Base-by-base conservation (phyloP, 2,888 invertebrate genomes). In the Nymphalis c-album region DNA sequence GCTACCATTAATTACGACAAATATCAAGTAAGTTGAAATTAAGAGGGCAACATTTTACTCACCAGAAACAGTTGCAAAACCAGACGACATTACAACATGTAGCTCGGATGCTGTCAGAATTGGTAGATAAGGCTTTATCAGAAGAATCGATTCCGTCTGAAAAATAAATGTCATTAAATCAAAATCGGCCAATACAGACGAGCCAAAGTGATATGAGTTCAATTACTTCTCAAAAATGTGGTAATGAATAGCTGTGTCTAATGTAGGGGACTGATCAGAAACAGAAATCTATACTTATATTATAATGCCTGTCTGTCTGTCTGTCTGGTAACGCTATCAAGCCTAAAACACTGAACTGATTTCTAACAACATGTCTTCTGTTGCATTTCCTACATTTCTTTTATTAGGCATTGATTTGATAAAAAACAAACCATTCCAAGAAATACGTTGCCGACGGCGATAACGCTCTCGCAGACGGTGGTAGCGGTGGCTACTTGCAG, bases 51-150 rank as follows among this genome's bases (percentile, higher is more conserved):
- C 1, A 40, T 40, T 31, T 31, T 17, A 55, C 93, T 92, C 78
- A 93, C 97, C 97, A 50, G 98, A 98, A 10, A 99, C 98, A 0
- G 98, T 98, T 0, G 98, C 97, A 87, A 98, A 98, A 6, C 99
- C 99, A 0, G 97, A 97, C 0, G 97, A 95, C 97, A 99, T 97
- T 17, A 99, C 94, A 0, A 98, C 95, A 84, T 98, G 98, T 0
- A 99, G 86, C 89, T 99, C 99, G 0, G 98, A 98, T 40, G 94
- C 94, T 0, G 99, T 99, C 83, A 99, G 93, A 69, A 94, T 87
- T n/a, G 93, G 84, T 13, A 99, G 86, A 78, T 98, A 98, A 0
- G 98, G 98, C 78, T 96, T 95, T 66, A 99, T 95, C 65, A 99
- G 85, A 59, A 99, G 85, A 0, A 98, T 96, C 4, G 98, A 96